Percentiles rank a stretch among this genome's conserved stretches.
These are phyloP conservation scores for Mohoua ochrocephala DNA, from an alignment of 2,113 vertebrate genomes.

Conservation along the genomic window DNA sequence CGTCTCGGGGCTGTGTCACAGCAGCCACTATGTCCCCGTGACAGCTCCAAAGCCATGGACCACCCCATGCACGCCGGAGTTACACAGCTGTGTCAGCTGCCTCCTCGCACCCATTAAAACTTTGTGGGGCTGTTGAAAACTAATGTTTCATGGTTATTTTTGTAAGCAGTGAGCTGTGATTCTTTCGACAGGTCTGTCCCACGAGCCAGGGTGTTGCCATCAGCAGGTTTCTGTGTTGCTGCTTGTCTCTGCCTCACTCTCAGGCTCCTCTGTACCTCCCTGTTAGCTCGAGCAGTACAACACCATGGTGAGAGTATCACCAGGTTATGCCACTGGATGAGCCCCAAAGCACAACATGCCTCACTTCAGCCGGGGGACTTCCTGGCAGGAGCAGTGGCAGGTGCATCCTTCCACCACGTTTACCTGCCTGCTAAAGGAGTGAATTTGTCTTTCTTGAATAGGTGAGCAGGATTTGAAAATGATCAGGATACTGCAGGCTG, in stretches of 20 bases:
- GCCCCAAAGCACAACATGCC: not conserved
- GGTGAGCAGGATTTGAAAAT: slow-evolving; percentile 83
- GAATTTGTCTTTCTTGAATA: slow-evolving; percentile 15
- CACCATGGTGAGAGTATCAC: rapidly evolving
- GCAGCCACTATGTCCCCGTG: not conserved
- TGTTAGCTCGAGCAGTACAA: not conserved
- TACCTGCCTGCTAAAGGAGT: not conserved
- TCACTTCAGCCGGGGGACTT: not conserved
- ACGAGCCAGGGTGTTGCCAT: rapidly evolving
- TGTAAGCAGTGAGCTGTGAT: not conserved
- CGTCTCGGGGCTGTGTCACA: not conserved
- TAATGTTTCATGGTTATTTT: not conserved
- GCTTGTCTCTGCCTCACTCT: not conserved
- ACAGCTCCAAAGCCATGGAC: not conserved
- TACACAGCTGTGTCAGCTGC: not conserved
- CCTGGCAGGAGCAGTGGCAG: not conserved
- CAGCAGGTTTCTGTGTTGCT: not conserved
- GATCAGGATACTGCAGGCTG: slow-evolving; percentile 71
- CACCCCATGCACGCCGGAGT: too few species aligned
- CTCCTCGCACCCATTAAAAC: not conserved
- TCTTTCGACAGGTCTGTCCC: not conserved
- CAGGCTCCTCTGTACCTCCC: not conserved
- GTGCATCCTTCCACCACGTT: not conserved
- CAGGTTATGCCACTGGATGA: not conserved
- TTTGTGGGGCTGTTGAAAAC: not conserved